phyloP scores from a whole-genome alignment of 1,140 invertebrate genomes.

The Fopius arisanus region DNA sequence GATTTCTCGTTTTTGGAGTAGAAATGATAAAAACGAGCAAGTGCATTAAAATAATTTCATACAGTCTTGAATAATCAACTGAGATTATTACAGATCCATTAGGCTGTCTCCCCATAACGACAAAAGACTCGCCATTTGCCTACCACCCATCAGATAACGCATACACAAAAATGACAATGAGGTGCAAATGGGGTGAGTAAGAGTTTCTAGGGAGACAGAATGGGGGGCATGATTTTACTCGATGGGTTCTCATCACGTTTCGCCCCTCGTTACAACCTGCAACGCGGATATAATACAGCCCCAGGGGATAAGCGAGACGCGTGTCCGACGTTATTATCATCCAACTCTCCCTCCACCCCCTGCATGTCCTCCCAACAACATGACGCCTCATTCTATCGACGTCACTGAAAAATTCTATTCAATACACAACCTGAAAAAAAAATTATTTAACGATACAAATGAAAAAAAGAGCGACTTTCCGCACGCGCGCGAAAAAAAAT shows the following conservation, averaged over 20 bases:
- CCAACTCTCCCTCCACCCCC: not conserved
- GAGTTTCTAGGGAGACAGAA: not conserved
- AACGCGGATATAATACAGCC: constrained; percentile 33
- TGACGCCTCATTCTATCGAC: not conserved
- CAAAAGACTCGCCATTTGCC: not conserved
- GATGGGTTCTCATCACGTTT: constrained; percentile 20
- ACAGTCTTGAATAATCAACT: not conserved
- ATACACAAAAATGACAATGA: constrained; percentile 11
- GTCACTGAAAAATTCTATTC: not conserved
- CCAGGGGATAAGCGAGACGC: constrained; percentile 26
- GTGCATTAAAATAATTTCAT: not conserved
- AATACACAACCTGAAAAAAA: not conserved
- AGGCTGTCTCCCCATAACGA: constrained; percentile 41
- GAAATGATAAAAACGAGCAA: no score
- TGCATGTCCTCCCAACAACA: not conserved
- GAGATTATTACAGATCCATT: constrained; percentile 61
- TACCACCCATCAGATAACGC: constrained; percentile 21
- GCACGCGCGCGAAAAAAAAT: no score
- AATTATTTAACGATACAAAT: no score
- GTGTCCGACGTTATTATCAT: constrained; percentile 22
- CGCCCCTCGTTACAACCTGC: constrained; percentile 29
- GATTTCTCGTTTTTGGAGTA: no score
- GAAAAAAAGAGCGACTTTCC: no score
- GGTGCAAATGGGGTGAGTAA: not conserved
- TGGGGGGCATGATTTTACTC: not conserved